phyloP scores from a whole-genome alignment of 2,113 vertebrate species.

The Pollachius pollachius region DNA sequence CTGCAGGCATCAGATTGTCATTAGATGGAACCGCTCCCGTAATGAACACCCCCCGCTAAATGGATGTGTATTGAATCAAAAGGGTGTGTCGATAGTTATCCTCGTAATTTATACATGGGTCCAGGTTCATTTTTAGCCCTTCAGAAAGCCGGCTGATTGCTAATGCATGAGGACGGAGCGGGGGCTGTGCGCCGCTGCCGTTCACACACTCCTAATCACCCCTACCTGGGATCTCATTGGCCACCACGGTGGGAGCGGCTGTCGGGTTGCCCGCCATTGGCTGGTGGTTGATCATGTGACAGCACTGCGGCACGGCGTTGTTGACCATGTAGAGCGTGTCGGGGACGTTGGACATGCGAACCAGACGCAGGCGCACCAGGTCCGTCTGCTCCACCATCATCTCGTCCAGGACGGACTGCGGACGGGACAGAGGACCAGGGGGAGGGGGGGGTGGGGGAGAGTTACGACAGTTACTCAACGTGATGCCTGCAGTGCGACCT shows the following conservation, averaged over 20 bases:
- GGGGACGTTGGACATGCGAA: slow-evolving; percentile 97
- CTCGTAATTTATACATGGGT: no score
- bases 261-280: slow-evolving; percentile 83
- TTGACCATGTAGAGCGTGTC: slow-evolving; percentile 98
- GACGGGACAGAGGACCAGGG: neutral
- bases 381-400: slow-evolving; percentile 99
- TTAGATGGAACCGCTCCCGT: no score
- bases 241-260: slow-evolving; percentile 91
- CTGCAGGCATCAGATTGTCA: no score
- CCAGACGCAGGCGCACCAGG: slow-evolving; percentile 90
- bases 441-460: neutral
- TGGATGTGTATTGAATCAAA: no score
- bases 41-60: no score
- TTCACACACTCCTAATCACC: neutral
- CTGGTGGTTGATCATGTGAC: slow-evolving; percentile 94
- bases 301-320: slow-evolving; percentile 93
- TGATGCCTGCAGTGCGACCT: no score
- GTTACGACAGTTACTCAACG: neutral
- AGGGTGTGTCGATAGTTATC: no score
- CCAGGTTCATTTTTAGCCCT: no score
- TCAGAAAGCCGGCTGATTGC: no score
- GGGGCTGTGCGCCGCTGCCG: no score
- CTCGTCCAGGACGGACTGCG: slow-evolving; percentile 91
- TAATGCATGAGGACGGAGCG: no score
- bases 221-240: slow-evolving; percentile 96